Percentiles rank a stretch among this genome's conserved stretches.
phyloP scores from a whole-genome alignment of 2,888 invertebrate genomes.

The Dinocampus coccinellae region DNA sequence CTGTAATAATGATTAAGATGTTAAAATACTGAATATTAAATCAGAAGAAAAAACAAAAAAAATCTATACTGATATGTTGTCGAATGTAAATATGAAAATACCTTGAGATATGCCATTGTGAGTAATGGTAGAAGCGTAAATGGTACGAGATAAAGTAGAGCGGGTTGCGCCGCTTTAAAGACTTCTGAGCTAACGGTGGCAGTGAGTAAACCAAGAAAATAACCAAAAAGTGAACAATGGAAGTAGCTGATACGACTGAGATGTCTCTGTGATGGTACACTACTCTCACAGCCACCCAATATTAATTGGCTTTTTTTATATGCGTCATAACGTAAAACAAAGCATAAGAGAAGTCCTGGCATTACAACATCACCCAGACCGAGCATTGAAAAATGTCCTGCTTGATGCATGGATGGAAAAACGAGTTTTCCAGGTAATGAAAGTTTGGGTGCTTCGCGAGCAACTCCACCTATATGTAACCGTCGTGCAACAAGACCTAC shows the following conservation, averaged over 20 bases:
- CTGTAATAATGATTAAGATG: slow-evolving; percentile 71
- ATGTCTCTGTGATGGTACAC: slow-evolving; percentile 73
- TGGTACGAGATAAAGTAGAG: slow-evolving; percentile 95
- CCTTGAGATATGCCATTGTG: slow-evolving; percentile 98
- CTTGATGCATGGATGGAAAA: slow-evolving; percentile 96
- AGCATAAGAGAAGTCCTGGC: slow-evolving; percentile 95
- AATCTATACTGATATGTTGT: no score
- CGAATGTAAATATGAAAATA: slow-evolving; percentile 59
- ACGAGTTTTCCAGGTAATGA: slow-evolving; percentile 97
- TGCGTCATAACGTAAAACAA: slow-evolving; percentile 96
- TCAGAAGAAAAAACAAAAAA: background rate
- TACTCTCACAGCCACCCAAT: slow-evolving; percentile 73
- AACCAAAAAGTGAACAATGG: slow-evolving; percentile 97
- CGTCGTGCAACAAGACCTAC: slow-evolving; percentile 94
- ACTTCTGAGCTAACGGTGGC: slow-evolving; percentile 98
- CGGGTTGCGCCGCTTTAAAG: slow-evolving; percentile 98
- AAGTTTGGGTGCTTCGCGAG: slow-evolving; percentile 93
- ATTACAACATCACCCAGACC: slow-evolving; percentile 90
- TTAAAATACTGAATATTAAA: slow-evolving; percentile 27
- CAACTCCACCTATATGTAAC: slow-evolving; percentile 90
- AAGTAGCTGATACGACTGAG: slow-evolving; percentile 86
- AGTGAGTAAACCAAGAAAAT: slow-evolving; percentile 95
- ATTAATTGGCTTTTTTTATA: slow-evolving; percentile 92
- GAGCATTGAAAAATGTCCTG: slow-evolving; percentile 97
- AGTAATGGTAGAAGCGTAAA: slow-evolving; percentile 96